Evolutionary conservation across 2,113 vertebrate species (phyloP).

Genomic region (Corythaeola cristata): DNA sequence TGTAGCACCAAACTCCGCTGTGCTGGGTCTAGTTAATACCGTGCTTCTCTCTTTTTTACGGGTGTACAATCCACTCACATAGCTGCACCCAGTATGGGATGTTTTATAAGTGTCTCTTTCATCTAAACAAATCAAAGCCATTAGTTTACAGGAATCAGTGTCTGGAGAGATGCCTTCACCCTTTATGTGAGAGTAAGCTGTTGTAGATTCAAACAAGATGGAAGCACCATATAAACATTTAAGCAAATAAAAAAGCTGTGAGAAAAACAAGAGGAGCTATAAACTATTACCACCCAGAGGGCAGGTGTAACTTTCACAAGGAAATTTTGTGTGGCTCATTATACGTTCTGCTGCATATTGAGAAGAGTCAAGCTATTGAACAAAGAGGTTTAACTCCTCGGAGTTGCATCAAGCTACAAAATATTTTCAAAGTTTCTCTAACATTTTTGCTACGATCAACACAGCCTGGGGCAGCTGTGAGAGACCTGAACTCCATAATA

Average conservation of each 20-base stretch:
- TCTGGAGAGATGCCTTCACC: neutral
- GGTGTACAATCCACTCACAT: slow-evolving; percentile 38
- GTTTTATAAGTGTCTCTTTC: slow-evolving; percentile 43
- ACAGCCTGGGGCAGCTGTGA: neutral
- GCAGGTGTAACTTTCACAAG: neutral
- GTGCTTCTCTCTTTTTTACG: neutral
- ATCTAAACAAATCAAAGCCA: slow-evolving; percentile 61
- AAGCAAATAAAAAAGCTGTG: slow-evolving; percentile 28
- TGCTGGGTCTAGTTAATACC: neutral
- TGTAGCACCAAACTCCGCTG: neutral
- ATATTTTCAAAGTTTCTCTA: neutral
- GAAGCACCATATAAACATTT: neutral
- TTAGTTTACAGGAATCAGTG: slow-evolving; percentile 31
- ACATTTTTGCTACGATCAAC: neutral
- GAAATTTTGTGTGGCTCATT: neutral
- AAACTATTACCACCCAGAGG: slow-evolving; percentile 33
- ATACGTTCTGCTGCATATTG: neutral
- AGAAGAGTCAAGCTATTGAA: neutral
- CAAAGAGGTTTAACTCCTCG: neutral
- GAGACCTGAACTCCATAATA: neutral
- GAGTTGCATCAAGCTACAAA: neutral
- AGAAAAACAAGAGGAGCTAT: slow-evolving; percentile 45
- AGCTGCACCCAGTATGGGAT: slow-evolving; percentile 19
- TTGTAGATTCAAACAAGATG: neutral
- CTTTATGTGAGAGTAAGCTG: neutral